A percentile compares a stretch with the other conserved stretches of the same genome.
Conservation (phyloP, 2,888 invertebrate species). For the Eudasyphora cyanicolor region DNA sequence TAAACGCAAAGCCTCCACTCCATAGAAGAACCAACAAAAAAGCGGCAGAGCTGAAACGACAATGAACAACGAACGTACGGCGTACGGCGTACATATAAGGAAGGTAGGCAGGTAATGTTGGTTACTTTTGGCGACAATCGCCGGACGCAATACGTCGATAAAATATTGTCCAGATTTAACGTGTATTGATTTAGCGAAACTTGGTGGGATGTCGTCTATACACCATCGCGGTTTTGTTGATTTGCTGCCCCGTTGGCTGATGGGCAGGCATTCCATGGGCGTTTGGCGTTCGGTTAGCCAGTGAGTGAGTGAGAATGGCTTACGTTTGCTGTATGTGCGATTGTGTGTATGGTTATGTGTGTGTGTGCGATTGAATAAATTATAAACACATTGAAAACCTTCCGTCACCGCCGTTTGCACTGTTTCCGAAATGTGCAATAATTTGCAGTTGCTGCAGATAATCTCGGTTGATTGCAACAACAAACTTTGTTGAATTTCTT, state of each 20-base stretch:
- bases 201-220: neutral
- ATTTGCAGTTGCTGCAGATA: slow-evolving; percentile 32
- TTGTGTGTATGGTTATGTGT: no score
- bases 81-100: no score
- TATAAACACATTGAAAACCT: slow-evolving; percentile 8
- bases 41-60: neutral
- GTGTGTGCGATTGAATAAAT: no score
- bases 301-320: neutral
- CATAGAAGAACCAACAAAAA: slow-evolving; percentile 2
- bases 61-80: slow-evolving; percentile 7
- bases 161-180: neutral
- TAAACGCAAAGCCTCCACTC: slow-evolving; percentile 19
- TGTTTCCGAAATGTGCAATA: slow-evolving; percentile 30
- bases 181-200: neutral
- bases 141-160: neutral
- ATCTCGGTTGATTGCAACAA: slow-evolving; percentile 23
- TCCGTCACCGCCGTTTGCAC: slow-evolving; percentile 7
- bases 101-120: slow-evolving; percentile 8
- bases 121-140: neutral
- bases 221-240: neutral
- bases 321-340: neutral
- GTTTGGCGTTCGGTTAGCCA: neutral
- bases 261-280: neutral
- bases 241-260: neutral
- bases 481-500: slow-evolving; percentile 8